Evolutionary conservation across 2,797 vertebrate species (phyloP), one percentile per base, ranked within the genome.

Genomic region (Pipistrellus pipistrellus): DNA sequence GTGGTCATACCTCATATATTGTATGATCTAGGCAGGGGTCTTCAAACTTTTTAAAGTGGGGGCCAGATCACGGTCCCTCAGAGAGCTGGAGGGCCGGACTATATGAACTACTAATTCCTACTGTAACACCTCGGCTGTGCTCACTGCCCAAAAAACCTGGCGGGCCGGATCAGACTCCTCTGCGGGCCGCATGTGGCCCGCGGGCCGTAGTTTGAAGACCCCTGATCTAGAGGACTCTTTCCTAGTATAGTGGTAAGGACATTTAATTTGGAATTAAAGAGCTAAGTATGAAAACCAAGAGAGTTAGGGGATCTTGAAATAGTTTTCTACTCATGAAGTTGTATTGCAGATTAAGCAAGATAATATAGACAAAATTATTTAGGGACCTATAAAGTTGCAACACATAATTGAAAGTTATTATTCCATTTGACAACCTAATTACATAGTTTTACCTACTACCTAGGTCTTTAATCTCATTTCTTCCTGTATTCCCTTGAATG

Each of bases 371-470:
- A 78, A 62, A 93, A 64, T 88, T 73, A 93, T 66, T 77, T 86
- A 86, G 20, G 46, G 44, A 92, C 51, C 35, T 88, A 3, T 57
- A 72, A 55, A 85, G 11, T 86, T 90, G 46, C 21, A 69, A 12
- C 88, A 30, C 17, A 48, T 59, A 71, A 75, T 71, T 94, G 57
- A 94, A 90, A 83, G 44, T 93, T 90, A 89, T 85, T 85, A 64
- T 21, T 91, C 85, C 17, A 32, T 77, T 92, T 71, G 48, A 88
- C 85, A 32, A 85, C 44, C 68, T 83, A 78, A 88, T 85, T 95
- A 48, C 17, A 1, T 64, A 83, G 32, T 91, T 85, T 85, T 85
- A 66, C 48, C 13, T 64, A 38, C 30, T 93, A 18, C 6, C 2
- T 64, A 72, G 44, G 84, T 75, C 27, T 86, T 89, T 82, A 82